Conservation (phyloP, 2,113 vertebrate genomes). For the Onychorhynchus coronatus region DNA sequence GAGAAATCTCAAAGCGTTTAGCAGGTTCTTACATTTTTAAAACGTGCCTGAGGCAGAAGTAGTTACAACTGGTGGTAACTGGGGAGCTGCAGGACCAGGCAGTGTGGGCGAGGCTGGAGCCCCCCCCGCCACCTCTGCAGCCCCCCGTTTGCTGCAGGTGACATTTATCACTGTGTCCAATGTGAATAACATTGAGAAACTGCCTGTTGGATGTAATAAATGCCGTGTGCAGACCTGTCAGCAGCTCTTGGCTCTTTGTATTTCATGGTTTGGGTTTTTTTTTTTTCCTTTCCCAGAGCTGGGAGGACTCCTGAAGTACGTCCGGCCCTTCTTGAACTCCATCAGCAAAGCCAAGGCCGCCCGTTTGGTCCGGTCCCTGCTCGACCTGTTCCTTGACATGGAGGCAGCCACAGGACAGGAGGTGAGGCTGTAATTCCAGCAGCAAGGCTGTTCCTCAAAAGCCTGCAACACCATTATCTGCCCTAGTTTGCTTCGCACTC, state of each 20-base stretch:
- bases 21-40: neutral
- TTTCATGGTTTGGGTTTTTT: neutral
- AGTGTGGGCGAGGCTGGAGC: neutral
- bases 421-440: conserved; percentile 69
- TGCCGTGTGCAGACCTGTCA: neutral
- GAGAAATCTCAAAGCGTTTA: neutral
- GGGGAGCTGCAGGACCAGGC: neutral
- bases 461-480: neutral
- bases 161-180: neutral
- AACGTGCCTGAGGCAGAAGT: neutral
- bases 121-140: neutral
- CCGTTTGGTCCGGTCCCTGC: conserved; percentile 90
- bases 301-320: conserved; percentile 96
- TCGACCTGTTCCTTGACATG: conserved; percentile 98
- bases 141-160: neutral
- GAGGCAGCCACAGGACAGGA: conserved; percentile 98
- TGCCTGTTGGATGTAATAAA: neutral
- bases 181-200: neutral
- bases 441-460: neutral
- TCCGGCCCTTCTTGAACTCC: conserved; percentile 95
- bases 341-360: conserved; percentile 95
- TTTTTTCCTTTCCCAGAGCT: conserved; percentile 79
- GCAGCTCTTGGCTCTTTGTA: neutral
- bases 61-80: neutral
- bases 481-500: neutral